Percentiles rank a stretch among this genome's conserved stretches.
phyloP scores from a whole-genome alignment of 2,113 vertebrate species.

The Pterocles gutturalis region DNA sequence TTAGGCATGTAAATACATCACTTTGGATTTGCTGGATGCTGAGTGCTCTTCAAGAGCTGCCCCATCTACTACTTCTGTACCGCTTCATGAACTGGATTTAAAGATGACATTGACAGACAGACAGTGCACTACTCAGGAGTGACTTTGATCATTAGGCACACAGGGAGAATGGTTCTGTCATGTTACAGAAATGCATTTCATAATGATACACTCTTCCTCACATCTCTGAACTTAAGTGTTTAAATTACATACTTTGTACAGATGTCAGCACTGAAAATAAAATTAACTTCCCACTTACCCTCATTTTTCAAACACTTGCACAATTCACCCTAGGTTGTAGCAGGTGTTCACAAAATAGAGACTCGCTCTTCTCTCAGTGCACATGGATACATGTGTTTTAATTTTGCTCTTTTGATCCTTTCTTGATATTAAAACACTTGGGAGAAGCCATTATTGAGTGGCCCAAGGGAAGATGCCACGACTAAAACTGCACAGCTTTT shows the following conservation, averaged over 20 bases:
- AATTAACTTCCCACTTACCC: not conserved
- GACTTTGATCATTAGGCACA: not conserved
- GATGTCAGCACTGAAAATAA: not conserved
- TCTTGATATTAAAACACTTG: not conserved
- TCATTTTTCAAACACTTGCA: not conserved
- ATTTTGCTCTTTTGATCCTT: not conserved
- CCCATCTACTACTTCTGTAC: not conserved
- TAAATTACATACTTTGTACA: not conserved
- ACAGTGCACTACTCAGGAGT: not conserved
- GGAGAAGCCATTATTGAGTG: not conserved
- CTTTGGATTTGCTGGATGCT: not conserved
- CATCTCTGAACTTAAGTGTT: not conserved
- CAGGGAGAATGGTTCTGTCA: not conserved
- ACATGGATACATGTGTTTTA: not conserved
- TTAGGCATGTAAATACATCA: not conserved
- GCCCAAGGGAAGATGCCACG: not conserved
- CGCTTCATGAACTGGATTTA: not conserved
- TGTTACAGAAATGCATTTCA: not conserved
- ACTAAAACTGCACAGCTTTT: not conserved
- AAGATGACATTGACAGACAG: not conserved
- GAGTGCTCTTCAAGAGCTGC: not conserved
- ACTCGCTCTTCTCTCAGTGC: not conserved
- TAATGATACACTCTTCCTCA: not conserved
- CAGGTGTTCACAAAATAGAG: not conserved
- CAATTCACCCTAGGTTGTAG: not conserved